Conservation (phyloP, 2,797 vertebrate species). For the Girardinus metallicus region DNA sequence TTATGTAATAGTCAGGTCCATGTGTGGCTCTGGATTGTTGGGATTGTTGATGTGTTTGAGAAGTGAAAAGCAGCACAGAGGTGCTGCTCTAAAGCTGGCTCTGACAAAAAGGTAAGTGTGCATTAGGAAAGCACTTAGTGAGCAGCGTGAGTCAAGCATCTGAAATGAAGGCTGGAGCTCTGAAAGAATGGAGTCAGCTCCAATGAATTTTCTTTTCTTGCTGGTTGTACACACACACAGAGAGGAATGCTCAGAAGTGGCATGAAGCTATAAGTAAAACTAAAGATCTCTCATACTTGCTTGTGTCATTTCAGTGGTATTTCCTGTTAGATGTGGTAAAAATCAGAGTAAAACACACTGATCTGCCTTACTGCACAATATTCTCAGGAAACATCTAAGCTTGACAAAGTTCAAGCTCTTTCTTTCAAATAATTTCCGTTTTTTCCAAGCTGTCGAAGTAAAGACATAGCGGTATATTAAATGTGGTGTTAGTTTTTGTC, state of each 20-base stretch:
- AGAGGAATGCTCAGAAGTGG: neutral
- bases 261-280: neutral
- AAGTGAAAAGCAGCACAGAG: neutral
- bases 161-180: neutral
- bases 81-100: neutral
- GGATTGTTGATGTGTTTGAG: neutral
- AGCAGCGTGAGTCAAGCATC: neutral
- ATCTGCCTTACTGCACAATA: neutral
- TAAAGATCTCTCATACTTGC: neutral
- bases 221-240: neutral
- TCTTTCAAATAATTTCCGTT: no score
- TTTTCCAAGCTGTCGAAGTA: neutral
- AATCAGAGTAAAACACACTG: neutral
- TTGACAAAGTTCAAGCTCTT: neutral
- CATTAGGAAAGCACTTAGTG: neutral
- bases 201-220: constrained; percentile 1
- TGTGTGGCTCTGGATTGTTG: neutral
- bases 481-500: neutral
- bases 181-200: neutral
- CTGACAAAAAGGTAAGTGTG: neutral
- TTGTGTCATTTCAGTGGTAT: neutral
- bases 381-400: neutral
- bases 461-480: neutral
- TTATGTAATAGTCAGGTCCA: constrained; percentile 1
- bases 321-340: neutral